phyloP scores from a whole-genome alignment of 2,888 invertebrate species.

The Bombyx huttoni region DNA sequence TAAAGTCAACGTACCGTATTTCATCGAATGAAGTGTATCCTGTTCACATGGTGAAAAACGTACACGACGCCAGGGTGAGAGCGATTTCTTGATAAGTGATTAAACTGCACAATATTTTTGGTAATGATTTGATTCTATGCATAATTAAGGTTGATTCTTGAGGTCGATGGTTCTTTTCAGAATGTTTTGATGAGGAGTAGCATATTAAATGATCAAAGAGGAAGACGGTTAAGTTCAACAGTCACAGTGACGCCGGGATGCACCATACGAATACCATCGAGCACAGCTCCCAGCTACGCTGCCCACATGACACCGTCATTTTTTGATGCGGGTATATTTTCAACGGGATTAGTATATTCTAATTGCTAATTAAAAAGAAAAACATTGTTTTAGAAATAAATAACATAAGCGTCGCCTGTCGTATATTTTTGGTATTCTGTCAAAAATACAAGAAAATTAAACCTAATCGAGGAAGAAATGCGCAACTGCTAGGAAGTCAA shows the following conservation, averaged over 20 bases:
- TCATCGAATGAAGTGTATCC: slow-evolving; percentile 24
- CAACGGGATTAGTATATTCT: neutral
- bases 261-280: slow-evolving; percentile 12
- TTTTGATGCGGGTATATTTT: slow-evolving; percentile 19
- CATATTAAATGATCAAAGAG: slow-evolving; percentile 23
- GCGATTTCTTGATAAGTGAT: neutral
- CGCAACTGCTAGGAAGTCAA: neutral
- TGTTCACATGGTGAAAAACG: slow-evolving; percentile 37
- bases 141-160: no score
- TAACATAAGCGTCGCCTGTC: no score
- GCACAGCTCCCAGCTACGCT: slow-evolving; percentile 8
- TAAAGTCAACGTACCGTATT: slow-evolving; percentile 13
- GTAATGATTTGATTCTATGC: no score
- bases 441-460: no score
- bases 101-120: neutral
- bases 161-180: slow-evolving; percentile 16
- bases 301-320: slow-evolving; percentile 17
- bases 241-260: slow-evolving; percentile 34
- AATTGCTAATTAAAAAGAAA: no score
- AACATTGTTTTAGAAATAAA: no score
- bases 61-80: slow-evolving; percentile 45
- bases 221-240: slow-evolving; percentile 24
- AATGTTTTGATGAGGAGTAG: slow-evolving; percentile 38
- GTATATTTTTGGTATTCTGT: no score
- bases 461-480: no score